A percentile compares a stretch with the other conserved stretches of the same genome.
Conservation (phyloP, 2,113 vertebrate species). For the Orcinus orca region DNA sequence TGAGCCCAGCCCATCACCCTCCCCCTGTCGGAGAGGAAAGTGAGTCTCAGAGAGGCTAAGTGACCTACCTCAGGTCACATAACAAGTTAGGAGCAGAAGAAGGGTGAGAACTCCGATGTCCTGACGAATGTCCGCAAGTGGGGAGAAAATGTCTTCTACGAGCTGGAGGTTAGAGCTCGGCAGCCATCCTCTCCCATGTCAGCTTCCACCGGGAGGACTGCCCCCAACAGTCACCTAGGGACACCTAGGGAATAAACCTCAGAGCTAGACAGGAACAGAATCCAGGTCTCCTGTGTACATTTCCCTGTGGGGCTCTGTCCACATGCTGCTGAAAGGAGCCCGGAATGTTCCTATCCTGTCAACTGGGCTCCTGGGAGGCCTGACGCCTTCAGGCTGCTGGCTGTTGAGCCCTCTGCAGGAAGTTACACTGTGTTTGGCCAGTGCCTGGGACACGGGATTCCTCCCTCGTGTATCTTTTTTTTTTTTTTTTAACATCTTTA, state of each 20-base stretch:
- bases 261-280: not conserved
- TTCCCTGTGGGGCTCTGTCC: not conserved
- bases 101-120: not conserved
- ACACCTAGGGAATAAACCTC: not conserved
- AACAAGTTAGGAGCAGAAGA: not conserved
- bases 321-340: not conserved
- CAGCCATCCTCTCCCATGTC: too few species aligned
- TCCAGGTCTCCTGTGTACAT: not conserved
- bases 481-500: too few species aligned
- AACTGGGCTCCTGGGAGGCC: not conserved
- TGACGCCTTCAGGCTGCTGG: not conserved
- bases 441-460: not conserved
- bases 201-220: not conserved
- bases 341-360: not conserved
- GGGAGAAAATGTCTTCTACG: not conserved
- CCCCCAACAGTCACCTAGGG: not conserved
- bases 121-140: not conserved
- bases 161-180: not conserved
- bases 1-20: not conserved
- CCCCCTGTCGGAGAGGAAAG: not conserved
- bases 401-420: fast-evolving
- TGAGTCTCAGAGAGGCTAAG: not conserved
- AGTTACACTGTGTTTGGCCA: not conserved
- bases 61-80: not conserved
- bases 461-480: not conserved